Conservation (phyloP, 2,113 vertebrate genomes). For the Halcyon malimbica region DNA sequence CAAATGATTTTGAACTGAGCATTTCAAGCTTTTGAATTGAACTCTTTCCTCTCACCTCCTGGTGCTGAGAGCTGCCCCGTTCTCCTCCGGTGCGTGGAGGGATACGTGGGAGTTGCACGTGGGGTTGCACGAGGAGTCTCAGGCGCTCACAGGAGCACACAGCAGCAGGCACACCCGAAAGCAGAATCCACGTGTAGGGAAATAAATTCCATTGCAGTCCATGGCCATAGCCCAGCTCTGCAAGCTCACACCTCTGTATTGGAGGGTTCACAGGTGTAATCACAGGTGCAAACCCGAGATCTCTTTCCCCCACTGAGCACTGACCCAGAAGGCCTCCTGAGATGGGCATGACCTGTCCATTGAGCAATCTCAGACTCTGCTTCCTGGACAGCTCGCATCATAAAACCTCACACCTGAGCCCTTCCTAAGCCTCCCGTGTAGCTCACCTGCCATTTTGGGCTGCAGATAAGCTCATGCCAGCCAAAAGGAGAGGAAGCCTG, state of each 20-base stretch:
- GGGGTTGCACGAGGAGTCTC: not conserved
- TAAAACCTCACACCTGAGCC: not conserved
- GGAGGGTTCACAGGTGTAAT: not conserved
- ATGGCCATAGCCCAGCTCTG: not conserved
- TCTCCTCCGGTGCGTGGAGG: rapidly evolving
- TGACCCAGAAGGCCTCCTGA: not conserved
- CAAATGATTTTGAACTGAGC: not conserved
- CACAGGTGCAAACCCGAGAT: not conserved
- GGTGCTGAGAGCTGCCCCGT: not conserved
- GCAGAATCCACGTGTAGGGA: not conserved
- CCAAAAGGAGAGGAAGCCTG: not conserved
- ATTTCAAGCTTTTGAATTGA: not conserved
- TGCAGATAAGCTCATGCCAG: not conserved
- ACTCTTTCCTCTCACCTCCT: not conserved
- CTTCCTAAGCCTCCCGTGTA: not conserved
- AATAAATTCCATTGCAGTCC: not conserved
- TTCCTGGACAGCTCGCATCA: not conserved
- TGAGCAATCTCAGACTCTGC: slow-evolving; percentile 3
- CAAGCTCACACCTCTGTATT: not conserved
- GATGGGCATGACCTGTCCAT: not conserved
- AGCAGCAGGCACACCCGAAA: not conserved
- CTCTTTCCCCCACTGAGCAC: not conserved
- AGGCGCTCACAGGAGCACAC: not conserved
- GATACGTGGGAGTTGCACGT: rapidly evolving
- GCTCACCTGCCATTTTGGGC: not conserved